These are phyloP conservation scores for Dysdera silvatica DNA, from an alignment of 1,140 invertebrate species.

Conservation along the genomic window DNA sequence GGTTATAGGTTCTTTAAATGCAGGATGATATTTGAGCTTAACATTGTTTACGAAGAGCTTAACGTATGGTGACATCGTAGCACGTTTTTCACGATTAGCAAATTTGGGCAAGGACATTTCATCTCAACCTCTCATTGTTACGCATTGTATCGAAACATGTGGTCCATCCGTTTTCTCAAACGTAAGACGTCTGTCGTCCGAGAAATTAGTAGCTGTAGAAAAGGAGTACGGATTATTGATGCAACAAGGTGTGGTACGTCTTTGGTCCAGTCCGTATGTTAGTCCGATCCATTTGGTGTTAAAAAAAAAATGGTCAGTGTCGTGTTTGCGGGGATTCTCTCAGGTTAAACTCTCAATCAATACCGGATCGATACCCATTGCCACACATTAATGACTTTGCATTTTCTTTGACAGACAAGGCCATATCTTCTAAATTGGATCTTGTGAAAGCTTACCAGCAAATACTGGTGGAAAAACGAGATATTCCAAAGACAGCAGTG, in stretches of 20 bases:
- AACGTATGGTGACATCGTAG: neutral
- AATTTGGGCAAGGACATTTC: neutral
- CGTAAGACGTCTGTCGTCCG: no score
- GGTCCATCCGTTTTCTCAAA: neutral
- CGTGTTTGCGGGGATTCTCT: slow-evolving; percentile 34
- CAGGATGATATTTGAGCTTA: no score
- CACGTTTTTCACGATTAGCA: no score
- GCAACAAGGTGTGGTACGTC: slow-evolving; percentile 18
- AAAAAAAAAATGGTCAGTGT: slow-evolving; percentile 29
- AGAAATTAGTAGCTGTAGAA: no score
- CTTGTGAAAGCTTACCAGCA: no score
- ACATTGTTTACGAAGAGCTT: neutral
- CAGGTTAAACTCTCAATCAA: slow-evolving; percentile 33
- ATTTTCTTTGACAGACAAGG: no score
- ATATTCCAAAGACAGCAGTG: no score
- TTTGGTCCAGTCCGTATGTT: neutral
- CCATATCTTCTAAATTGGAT: no score
- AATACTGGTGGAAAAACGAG: no score
- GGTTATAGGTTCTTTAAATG: no score
- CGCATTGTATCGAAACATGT: slow-evolving; percentile 24
- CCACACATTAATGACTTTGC: slow-evolving; percentile 33
- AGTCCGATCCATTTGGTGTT: slow-evolving; percentile 35
- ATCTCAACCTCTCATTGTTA: no score
- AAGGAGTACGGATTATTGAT: slow-evolving; percentile 14
- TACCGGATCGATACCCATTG: slow-evolving; percentile 33